Evolutionary conservation across 2,113 vertebrate species (phyloP).

Genomic region (Tricholaema leucomelas): DNA sequence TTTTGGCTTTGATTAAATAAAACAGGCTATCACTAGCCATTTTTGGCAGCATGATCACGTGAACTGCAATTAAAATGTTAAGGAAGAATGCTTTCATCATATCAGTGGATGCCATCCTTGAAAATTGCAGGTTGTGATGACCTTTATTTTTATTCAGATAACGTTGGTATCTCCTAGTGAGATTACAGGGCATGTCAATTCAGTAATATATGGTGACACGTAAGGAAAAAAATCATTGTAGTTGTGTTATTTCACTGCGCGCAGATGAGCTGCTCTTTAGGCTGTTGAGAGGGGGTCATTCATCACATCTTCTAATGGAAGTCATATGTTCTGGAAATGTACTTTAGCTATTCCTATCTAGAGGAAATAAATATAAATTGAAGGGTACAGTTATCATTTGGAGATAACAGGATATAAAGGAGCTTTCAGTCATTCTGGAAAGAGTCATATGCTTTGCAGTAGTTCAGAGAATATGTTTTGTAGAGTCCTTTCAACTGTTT

Average conservation of each 20-base stretch:
- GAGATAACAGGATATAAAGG: slow-evolving; percentile 30
- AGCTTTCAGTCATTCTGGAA: slow-evolving; percentile 36
- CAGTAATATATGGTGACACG: background rate
- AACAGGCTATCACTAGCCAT: background rate
- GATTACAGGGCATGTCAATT: background rate
- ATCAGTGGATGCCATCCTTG: background rate
- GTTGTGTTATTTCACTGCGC: background rate
- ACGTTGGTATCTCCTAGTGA: background rate
- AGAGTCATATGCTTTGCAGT: background rate
- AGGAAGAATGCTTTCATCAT: background rate
- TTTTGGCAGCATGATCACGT: background rate
- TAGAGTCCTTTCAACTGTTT: background rate
- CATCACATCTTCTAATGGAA: slow-evolving; percentile 62
- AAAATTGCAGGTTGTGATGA: background rate
- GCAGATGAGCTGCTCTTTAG: slow-evolving; percentile 27
- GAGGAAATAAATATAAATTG: slow-evolving; percentile 44
- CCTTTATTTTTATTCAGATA: background rate
- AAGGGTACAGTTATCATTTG: slow-evolving; percentile 26
- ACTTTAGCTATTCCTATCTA: slow-evolving; percentile 7
- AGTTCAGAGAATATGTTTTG: background rate
- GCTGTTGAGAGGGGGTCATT: slow-evolving; percentile 44
- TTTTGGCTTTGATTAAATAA: background rate
- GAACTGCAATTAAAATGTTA: background rate
- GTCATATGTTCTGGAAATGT: slow-evolving; percentile 42
- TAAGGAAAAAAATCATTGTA: slow-evolving; percentile 13